phyloP scores from a whole-genome alignment of 1,140 invertebrate genomes.

The Bombus affinis region DNA sequence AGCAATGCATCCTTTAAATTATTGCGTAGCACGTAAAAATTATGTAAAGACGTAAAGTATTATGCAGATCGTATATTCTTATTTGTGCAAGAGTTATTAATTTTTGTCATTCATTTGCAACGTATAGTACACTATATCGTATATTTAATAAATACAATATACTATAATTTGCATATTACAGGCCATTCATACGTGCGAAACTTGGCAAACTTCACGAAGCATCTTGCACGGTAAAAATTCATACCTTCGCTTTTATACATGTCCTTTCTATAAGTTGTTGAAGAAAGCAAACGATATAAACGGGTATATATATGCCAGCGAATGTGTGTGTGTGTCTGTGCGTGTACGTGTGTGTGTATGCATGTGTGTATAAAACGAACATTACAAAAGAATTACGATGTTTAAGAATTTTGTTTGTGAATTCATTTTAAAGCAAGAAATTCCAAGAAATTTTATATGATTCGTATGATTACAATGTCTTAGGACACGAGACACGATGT shows the following conservation, averaged over 20 bases:
- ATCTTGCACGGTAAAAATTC: conserved; percentile 94
- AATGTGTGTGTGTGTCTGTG: no score
- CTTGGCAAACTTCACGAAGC: conserved; percentile 98
- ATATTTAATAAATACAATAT: neutral
- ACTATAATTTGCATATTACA: conserved; percentile 75
- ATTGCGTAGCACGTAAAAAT: neutral
- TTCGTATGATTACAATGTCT: neutral
- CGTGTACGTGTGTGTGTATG: no score
- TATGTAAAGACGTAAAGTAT: neutral
- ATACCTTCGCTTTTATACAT: conserved; percentile 20
- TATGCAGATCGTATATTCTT: neutral
- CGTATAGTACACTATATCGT: neutral
- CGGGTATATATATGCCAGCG: neutral
- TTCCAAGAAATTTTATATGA: neutral
- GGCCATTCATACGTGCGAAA: conserved; percentile 94
- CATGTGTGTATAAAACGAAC: neutral
- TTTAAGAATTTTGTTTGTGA: neutral
- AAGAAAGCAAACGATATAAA: neutral
- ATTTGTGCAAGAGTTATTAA: neutral
- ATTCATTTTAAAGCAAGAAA: neutral
- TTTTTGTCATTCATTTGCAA: neutral
- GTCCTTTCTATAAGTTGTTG: neutral
- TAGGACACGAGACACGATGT: neutral
- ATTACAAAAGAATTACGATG: neutral
- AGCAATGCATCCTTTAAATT: neutral